Evolutionary conservation across 2,888 invertebrate species (phyloP), one percentile per base, ranked within the genome.

Genomic region (Lottia gigantea): DNA sequence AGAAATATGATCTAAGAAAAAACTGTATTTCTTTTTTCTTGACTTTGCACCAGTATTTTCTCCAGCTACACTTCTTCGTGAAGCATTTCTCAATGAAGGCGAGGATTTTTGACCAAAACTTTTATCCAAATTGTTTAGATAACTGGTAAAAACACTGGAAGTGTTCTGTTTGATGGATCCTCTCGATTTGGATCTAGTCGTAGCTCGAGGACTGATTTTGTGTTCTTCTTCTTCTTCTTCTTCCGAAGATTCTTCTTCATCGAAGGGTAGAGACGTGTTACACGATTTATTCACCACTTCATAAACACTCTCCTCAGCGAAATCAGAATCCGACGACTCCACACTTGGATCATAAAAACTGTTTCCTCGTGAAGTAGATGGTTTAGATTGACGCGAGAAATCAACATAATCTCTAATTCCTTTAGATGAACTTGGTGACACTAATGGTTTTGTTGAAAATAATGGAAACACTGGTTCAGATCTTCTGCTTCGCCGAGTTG

Each of bases 301-400:
- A 72, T 82, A 83, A 4, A 80, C 74, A 73, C 82, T 83, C 64
- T 79, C 81, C 55, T 84, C 84, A 2, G 19, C 55, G 19, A 75
- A 67, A 62, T 82, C 82, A 49, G 78, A 78, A 70, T 84, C 84
- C 6, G 83, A 82, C 62, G 83, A 82, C 62, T 84, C 84, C 62
- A 77, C 73, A 6, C 67, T 67, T 14, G 47, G 67, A 69, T 74
- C 68, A 12, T 55, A 55, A 55, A 55, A 23, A 55, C 55, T 55
- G 23, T 55, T 55, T 14, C 19, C 19, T n/a, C 23, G 19, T 23
- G 55, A 55, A 3, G 55, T 55, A 12, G 55, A 55, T 19, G 55
- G 55, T 55, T 14, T 23, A 14, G 55, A 55, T 14, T 55, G 55
- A 2, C 12, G 7, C 2, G 55, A 55, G 23, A 23, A 55, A 23